phyloP scores from a whole-genome alignment of 2,113 vertebrate genomes.

The Dermatemys mawii region DNA sequence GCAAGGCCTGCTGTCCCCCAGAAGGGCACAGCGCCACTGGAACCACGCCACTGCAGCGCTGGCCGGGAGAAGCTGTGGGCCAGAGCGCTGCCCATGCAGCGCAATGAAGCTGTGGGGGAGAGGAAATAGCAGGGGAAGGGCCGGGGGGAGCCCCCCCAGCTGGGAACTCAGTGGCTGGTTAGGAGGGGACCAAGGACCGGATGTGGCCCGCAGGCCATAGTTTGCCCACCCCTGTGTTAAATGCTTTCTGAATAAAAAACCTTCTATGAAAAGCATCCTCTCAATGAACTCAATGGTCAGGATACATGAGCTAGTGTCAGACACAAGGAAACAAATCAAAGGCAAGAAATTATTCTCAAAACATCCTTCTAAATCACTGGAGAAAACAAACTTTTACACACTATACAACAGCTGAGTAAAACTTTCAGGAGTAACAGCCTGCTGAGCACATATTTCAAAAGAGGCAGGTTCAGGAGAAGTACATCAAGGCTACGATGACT shows the following conservation, averaged over 20 bases:
- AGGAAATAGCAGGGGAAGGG: too few species aligned
- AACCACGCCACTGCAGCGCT: too few species aligned
- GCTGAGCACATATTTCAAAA: neutral
- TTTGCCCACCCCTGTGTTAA: too few species aligned
- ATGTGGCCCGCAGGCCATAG: too few species aligned
- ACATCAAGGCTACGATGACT: neutral
- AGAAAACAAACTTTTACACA: neutral
- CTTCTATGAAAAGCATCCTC: neutral
- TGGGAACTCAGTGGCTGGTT: too few species aligned
- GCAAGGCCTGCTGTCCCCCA: too few species aligned
- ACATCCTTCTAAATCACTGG: neutral
- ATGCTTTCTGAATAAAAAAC: neutral
- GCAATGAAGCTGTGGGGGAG: too few species aligned
- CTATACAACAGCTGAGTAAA: neutral
- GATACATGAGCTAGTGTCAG: neutral
- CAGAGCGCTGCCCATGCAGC: too few species aligned
- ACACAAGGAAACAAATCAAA: neutral
- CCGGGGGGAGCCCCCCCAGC: too few species aligned
- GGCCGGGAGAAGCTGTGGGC: too few species aligned
- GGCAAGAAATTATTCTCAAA: neutral
- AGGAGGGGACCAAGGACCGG: too few species aligned
- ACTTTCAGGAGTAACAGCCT: neutral
- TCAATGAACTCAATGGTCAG: neutral
- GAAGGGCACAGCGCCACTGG: too few species aligned
- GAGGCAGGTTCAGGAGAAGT: neutral